Percentiles rank a stretch among this genome's conserved stretches.
Evolutionary conservation across 2,888 invertebrate genomes (phyloP).

Genomic region (Dryobotodes eremita): DNA sequence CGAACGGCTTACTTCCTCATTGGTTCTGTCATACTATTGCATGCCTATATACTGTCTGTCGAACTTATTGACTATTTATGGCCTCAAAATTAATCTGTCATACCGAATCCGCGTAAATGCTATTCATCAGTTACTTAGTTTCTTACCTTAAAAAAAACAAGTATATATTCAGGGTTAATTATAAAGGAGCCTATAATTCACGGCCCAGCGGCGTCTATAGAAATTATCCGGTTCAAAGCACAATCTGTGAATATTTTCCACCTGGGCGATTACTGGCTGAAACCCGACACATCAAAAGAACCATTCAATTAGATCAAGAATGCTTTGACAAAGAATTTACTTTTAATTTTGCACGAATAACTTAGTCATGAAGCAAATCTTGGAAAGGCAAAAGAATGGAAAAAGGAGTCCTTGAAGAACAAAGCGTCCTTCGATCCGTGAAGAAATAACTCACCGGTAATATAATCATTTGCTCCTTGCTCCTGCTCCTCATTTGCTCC

Average conservation of each 20-base stretch:
- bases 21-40: slow-evolving; percentile 66
- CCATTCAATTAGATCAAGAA: slow-evolving; percentile 64
- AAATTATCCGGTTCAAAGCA: slow-evolving; percentile 68
- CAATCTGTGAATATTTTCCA: slow-evolving; percentile 74
- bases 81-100: background rate
- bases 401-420: slow-evolving; percentile 1
- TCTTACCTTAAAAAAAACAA: background rate
- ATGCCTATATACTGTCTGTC: slow-evolving; percentile 23
- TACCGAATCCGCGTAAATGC: background rate
- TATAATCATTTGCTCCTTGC: no score
- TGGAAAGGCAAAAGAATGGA: slow-evolving; percentile 14
- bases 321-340: slow-evolving; percentile 25
- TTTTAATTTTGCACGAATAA: slow-evolving; percentile 19
- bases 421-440: slow-evolving; percentile 22
- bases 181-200: slow-evolving; percentile 49
- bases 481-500: no score
- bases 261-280: slow-evolving; percentile 62
- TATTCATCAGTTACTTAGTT: background rate
- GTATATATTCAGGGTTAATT: slow-evolving; percentile 29
- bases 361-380: slow-evolving; percentile 2
- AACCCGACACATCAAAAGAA: slow-evolving; percentile 71
- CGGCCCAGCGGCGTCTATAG: slow-evolving; percentile 61
- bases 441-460: slow-evolving; percentile 10
- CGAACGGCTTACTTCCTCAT: slow-evolving; percentile 70
- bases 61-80: slow-evolving; percentile 15